Evolutionary conservation across 2,797 vertebrate genomes (phyloP).

Genomic region (Distichodus sexfasciatus): DNA sequence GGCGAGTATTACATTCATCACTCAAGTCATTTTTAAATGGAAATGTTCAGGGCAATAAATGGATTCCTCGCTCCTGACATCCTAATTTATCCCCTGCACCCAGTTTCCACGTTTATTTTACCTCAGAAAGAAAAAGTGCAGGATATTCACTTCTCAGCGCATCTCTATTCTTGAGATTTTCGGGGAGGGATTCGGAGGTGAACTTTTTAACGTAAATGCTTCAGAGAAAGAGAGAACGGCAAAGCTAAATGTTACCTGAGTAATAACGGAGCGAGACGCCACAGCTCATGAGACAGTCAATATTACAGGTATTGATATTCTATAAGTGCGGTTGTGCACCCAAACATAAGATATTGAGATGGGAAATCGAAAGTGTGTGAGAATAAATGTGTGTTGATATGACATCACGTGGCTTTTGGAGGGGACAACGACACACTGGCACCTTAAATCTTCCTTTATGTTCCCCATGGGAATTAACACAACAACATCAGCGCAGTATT

Average conservation of each 20-base stretch:
- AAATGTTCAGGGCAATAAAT: conserved; percentile 43
- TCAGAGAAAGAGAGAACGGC: not conserved
- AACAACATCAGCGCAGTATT: not conserved
- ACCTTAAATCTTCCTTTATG: not conserved
- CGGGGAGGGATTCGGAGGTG: not conserved
- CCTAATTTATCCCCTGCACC: conserved; percentile 23
- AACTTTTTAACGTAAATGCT: not conserved
- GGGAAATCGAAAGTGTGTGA: not conserved
- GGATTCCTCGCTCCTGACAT: conserved; percentile 35
- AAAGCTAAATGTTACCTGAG: not conserved
- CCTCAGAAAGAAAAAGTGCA: conserved; percentile 4
- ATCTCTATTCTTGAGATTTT: not conserved
- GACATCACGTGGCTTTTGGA: not conserved
- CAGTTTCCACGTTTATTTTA: conserved; percentile 19
- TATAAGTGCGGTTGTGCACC: not conserved
- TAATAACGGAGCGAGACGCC: too few species aligned
- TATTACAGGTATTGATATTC: not conserved
- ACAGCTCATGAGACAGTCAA: not conserved
- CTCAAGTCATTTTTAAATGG: conserved; percentile 37
- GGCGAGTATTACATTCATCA: conserved; percentile 28
- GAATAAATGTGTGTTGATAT: not conserved
- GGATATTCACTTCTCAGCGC: conserved; percentile 15
- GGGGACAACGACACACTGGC: not conserved
- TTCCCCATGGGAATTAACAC: not conserved
- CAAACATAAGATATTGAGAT: not conserved